A percentile compares a stretch with the other conserved stretches of the same genome.
phyloP scores from a whole-genome alignment of 2,888 invertebrate genomes.

The Aproaerema taeniolella region DNA sequence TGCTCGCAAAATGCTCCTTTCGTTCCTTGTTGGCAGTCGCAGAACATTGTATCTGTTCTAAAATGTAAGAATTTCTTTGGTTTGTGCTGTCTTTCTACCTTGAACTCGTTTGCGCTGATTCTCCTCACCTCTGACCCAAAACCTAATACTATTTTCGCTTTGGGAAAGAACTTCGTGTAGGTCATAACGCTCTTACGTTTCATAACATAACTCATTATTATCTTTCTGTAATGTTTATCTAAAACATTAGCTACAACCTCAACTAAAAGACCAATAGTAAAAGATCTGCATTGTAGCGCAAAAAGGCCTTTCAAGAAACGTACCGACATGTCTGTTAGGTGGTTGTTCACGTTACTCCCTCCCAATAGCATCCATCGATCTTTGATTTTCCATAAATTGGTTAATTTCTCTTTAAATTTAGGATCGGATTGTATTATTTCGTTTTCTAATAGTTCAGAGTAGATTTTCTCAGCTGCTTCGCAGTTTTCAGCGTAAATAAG shows the following conservation, averaged over 20 bases:
- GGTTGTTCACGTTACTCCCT: conserved; percentile 5
- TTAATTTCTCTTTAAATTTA: conserved; percentile 16
- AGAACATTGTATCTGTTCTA: conserved; percentile 30
- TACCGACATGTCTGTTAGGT: conserved; percentile 21
- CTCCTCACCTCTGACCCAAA: conserved; percentile 16
- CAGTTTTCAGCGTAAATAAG: conserved; percentile 20
- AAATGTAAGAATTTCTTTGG: conserved; percentile 19
- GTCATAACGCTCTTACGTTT: conserved; percentile 7
- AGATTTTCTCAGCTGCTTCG: conserved; percentile 15
- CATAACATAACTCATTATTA: conserved; percentile 24
- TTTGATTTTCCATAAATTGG: conserved; percentile 21
- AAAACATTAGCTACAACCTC: conserved; percentile 33
- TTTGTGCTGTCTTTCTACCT: conserved; percentile 7
- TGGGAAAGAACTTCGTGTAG: conserved; percentile 23
- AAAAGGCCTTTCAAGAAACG: conserved; percentile 25
- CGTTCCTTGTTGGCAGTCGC: conserved; percentile 30
- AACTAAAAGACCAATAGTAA: conserved; percentile 27
- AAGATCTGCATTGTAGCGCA: conserved; percentile 25
- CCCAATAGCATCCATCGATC: conserved; percentile 21
- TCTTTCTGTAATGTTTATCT: conserved; percentile 27
- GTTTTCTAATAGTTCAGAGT: conserved; percentile 14
- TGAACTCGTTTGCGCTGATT: conserved; percentile 19
- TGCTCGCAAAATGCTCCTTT: conserved; percentile 34
- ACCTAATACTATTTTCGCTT: conserved; percentile 9
- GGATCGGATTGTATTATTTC: conserved; percentile 8